A percentile compares a stretch with the other conserved stretches of the same genome.
These are phyloP conservation scores for Cosmopolites sordidus DNA, from an alignment of 2,888 invertebrate genomes.

Conservation along the genomic window DNA sequence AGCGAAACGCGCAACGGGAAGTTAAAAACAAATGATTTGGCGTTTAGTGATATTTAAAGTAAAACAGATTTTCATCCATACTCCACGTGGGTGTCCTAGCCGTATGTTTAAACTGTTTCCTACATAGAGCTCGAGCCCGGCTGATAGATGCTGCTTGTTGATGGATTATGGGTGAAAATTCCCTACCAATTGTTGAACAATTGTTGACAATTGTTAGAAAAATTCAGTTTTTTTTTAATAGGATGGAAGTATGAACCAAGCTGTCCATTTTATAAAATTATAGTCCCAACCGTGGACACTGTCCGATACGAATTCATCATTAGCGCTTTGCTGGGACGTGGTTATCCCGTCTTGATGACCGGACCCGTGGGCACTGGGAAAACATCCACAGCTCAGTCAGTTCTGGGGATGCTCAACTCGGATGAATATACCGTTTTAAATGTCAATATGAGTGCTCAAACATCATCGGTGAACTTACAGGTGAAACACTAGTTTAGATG, in stretches of 20 bases:
- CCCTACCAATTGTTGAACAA: too few species aligned
- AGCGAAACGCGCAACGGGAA: too few species aligned
- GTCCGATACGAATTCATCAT: slow-evolving; percentile 77
- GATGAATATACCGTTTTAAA: slow-evolving; percentile 61
- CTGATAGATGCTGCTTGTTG: too few species aligned
- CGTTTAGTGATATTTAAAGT: too few species aligned
- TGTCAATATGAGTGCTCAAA: slow-evolving; percentile 86
- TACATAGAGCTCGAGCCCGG: too few species aligned
- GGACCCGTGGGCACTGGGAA: slow-evolving; percentile 88
- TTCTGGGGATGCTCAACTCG: slow-evolving; percentile 57
- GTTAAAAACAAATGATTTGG: too few species aligned
- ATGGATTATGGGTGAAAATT: too few species aligned
- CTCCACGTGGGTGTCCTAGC: too few species aligned
- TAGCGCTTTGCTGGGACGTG: slow-evolving; percentile 58
- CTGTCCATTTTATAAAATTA: slow-evolving; percentile 79
- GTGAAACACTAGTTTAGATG: slow-evolving; percentile 28
- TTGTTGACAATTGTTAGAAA: too few species aligned
- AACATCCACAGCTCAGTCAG: slow-evolving; percentile 72
- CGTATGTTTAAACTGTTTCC: too few species aligned
- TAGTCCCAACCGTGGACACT: slow-evolving; percentile 85
- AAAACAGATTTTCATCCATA: too few species aligned
- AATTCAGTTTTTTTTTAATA: neutral
- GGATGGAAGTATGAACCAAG: slow-evolving; percentile 67
- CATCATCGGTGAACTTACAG: slow-evolving; percentile 77
- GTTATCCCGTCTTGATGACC: slow-evolving; percentile 70